Evolutionary conservation across 2,888 invertebrate species (phyloP), one percentile per base, ranked within the genome.

Genomic region (Synergus gifuensis): DNA sequence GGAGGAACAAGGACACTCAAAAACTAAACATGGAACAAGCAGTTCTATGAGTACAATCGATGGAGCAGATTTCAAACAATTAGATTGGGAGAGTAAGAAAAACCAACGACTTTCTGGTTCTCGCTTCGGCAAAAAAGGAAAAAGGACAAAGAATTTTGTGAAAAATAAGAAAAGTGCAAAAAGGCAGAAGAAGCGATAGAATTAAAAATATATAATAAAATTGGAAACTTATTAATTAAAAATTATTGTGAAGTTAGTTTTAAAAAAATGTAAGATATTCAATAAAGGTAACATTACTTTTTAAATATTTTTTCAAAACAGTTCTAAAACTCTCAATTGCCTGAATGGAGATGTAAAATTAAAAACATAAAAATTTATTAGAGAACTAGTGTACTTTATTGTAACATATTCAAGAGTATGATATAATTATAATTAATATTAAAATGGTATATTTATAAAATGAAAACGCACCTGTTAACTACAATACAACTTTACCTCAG

Each of bases 61-160:
- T 89, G 97, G 97, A 88, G 94, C 97, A 0, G 95, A 96, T 86
- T 92, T 92, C 8, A 97, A 97, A 89, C 97, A 97, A 92, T 88
- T 97, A 28, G 95, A 96, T 63, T 97, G 97, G 97, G 97, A 97
- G 92, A 95, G 95, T 54, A 95, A 95, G 22, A 92, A 97, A 40
- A 88, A 90, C 81, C 86, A 91, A 62, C 86, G 88, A 42, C 67
- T 90, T 2, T 79, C 79, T 49, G 85, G 86, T 18, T 83, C 46
- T 18, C 79, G 78, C 36, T 80, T 80, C n/a, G 69, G 69, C 22
- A 78, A 78, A 8, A 83, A 85, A 44, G 83, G 76, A 44, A 85
- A 82, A 7, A 86, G 84, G 28, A 16, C 44, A 12, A 76, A 76
- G 18, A 73, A 49, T 36, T 79, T 79, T 28, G 54, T 80, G 83